phyloP scores from a whole-genome alignment of 2,113 vertebrate species.

The Puma concolor region DNA sequence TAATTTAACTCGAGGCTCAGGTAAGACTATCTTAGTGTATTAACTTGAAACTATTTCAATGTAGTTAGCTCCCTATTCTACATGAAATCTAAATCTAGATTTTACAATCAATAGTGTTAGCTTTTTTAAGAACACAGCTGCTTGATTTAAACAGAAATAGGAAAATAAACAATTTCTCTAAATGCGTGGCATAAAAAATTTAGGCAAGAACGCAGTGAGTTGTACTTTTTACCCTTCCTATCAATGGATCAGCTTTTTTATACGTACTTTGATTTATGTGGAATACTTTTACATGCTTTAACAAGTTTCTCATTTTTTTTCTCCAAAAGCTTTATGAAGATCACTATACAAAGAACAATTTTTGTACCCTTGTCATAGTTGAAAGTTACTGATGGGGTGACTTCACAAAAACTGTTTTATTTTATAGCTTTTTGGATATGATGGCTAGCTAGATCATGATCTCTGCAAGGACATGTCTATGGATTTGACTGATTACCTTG shows the following conservation, averaged over 20 bases:
- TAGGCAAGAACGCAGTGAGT: not conserved
- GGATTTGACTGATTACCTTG: not conserved
- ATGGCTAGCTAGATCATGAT: not conserved
- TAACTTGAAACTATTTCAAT: not conserved
- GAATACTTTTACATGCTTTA: not conserved
- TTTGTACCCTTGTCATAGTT: not conserved
- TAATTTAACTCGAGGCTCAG: conserved; percentile 28
- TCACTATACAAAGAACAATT: not conserved
- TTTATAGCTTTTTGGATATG: not conserved
- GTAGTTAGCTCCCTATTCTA: not conserved
- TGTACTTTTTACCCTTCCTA: not conserved
- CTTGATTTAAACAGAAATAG: not conserved
- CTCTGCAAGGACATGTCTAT: not conserved
- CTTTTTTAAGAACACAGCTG: not conserved
- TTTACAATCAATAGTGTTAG: conserved; percentile 36
- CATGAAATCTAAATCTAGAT: not conserved
- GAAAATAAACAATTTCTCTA: conserved; percentile 28
- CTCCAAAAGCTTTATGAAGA: not conserved
- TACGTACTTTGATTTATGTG: not conserved
- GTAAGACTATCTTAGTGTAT: not conserved
- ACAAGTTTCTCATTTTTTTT: not conserved
- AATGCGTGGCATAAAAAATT: not conserved
- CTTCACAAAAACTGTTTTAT: not conserved
- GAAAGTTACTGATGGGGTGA: not conserved
- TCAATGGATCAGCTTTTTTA: not conserved